These are phyloP conservation scores for Mungos mungo DNA, from an alignment of 2,113 vertebrate genomes.

Conservation along the genomic window DNA sequence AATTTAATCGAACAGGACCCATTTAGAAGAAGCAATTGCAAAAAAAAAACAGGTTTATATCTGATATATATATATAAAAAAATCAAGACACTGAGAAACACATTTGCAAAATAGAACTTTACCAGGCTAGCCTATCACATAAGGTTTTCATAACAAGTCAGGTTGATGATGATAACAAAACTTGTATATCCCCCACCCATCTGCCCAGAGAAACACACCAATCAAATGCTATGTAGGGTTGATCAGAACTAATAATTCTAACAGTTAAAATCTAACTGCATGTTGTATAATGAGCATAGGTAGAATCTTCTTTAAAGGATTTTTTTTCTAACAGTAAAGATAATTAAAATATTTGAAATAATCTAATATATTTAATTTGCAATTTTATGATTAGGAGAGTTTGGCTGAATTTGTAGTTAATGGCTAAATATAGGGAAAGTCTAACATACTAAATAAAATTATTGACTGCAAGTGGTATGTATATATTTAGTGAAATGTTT, in stretches of 20 bases:
- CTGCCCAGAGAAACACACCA: not conserved
- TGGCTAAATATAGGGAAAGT: not conserved
- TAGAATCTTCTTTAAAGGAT: not conserved
- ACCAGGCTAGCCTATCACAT: not conserved
- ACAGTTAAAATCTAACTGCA: not conserved
- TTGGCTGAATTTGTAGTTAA: not conserved
- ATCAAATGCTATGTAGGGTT: not conserved
- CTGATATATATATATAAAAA: not conserved
- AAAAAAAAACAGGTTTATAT: not conserved
- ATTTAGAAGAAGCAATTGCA: not conserved
- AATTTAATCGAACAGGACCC: not conserved
- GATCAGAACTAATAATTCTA: not conserved
- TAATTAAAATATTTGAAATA: not conserved
- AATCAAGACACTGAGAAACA: not conserved
- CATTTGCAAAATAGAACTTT: not conserved
- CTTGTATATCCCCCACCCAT: not conserved
- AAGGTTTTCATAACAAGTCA: not conserved
- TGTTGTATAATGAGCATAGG: not conserved
- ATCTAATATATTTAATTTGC: not conserved
- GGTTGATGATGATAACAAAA: not conserved
- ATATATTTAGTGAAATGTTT: not conserved
- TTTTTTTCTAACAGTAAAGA: not conserved
- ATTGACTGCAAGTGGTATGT: not conserved
- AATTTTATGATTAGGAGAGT: not conserved
- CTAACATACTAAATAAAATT: not conserved